Percentiles rank a stretch among this genome's conserved stretches.
Evolutionary conservation across 1,140 invertebrate species (phyloP).

Genomic region (Eupristina koningsbergeri): DNA sequence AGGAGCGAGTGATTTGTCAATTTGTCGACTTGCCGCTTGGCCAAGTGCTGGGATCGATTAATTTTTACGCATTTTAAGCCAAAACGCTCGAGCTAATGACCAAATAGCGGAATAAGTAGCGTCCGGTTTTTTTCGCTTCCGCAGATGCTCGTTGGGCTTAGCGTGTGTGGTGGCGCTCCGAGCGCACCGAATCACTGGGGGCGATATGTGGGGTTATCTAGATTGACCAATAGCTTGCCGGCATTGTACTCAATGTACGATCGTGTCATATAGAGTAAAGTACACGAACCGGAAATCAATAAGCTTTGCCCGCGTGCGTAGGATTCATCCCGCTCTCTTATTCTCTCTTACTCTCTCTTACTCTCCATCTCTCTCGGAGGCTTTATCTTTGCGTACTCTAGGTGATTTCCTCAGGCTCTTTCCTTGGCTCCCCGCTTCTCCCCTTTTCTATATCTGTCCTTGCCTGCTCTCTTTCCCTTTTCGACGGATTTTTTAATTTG

Average conservation of each 20-base stretch:
- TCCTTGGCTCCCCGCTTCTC: too few relatives aligned
- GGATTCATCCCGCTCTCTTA: not conserved
- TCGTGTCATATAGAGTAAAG: not conserved
- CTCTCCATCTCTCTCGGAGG: too few relatives aligned
- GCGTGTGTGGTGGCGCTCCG: constrained; percentile 24
- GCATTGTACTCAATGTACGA: not conserved
- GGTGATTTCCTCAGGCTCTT: too few relatives aligned
- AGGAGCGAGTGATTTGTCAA: not conserved
- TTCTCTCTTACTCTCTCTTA: too few relatives aligned
- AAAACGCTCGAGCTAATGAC: not conserved
- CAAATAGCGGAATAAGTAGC: too few relatives aligned
- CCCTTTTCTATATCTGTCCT: too few relatives aligned
- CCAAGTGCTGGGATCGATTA: too few relatives aligned
- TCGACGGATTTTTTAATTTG: too few relatives aligned
- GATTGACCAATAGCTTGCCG: not conserved
- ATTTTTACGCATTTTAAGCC: not conserved
- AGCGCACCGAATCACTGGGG: not conserved
- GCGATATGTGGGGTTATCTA: not conserved
- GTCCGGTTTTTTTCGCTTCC: not conserved
- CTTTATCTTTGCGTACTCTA: too few relatives aligned
- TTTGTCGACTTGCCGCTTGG: too few relatives aligned
- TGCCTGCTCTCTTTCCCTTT: too few relatives aligned
- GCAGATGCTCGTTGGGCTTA: not conserved
- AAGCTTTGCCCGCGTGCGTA: not conserved
- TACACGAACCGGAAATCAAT: constrained; percentile 43